These are phyloP conservation scores for Anarhynchus alexandrinus DNA, from an alignment of 2,113 vertebrate species.

Conservation along the genomic window DNA sequence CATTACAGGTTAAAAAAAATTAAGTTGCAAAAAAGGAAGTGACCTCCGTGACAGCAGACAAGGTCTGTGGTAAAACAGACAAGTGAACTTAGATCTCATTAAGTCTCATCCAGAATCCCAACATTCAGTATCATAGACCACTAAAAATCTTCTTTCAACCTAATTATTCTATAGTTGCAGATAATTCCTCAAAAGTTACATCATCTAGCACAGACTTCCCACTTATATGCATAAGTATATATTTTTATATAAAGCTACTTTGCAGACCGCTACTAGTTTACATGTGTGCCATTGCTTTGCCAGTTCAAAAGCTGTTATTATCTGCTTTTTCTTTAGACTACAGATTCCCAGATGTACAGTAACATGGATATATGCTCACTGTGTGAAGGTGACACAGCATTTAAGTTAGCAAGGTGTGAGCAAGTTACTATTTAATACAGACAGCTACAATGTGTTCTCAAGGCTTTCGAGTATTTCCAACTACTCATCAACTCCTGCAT, in stretches of 20 bases:
- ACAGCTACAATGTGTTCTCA: background rate
- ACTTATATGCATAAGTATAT: background rate
- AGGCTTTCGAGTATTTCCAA: background rate
- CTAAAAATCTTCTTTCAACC: background rate
- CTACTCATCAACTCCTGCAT: background rate
- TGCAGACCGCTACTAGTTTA: background rate
- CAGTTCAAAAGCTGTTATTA: background rate
- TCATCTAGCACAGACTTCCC: background rate
- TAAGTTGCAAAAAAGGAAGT: background rate
- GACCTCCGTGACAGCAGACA: rapidly evolving
- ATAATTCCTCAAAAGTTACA: background rate
- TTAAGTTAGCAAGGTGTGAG: background rate
- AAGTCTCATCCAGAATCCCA: background rate
- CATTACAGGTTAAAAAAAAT: background rate
- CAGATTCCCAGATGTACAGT: background rate
- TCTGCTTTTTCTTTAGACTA: background rate
- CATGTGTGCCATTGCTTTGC: background rate
- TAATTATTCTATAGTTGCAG: background rate
- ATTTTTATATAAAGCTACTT: background rate
- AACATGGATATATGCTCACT: background rate
- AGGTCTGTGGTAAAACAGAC: background rate
- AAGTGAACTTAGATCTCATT: background rate
- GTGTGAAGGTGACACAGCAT: background rate
- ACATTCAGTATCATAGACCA: background rate
- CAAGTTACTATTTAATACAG: background rate